Conservation (phyloP, 2,888 invertebrate genomes). For the Pollenia angustigena region DNA sequence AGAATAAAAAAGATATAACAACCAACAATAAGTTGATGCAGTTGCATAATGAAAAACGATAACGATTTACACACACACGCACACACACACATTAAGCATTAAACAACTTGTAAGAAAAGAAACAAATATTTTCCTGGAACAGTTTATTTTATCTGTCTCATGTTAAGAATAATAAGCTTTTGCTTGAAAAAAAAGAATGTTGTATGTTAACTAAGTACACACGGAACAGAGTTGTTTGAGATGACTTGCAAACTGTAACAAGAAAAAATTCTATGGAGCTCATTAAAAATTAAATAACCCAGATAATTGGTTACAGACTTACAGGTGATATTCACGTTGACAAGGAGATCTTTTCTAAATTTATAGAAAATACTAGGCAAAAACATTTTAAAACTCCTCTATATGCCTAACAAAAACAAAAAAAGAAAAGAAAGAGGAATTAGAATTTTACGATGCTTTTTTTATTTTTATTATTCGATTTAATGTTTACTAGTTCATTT, state of each 20-base stretch:
- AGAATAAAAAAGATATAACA: conserved; percentile 15
- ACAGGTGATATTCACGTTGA: too few relatives aligned
- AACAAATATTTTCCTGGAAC: not conserved
- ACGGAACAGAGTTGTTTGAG: not conserved
- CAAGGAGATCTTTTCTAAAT: too few relatives aligned
- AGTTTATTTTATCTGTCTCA: not conserved
- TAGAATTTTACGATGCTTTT: too few relatives aligned
- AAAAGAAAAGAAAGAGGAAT: too few relatives aligned
- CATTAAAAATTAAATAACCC: conserved; percentile 47
- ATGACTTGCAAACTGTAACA: conserved; percentile 8
- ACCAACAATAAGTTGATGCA: conserved; percentile 23
- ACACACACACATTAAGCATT: not conserved
- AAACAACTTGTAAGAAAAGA: conserved; percentile 9
- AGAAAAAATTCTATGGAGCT: conserved; percentile 27
- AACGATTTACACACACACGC: conserved; percentile 15
- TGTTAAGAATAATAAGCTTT: not conserved
- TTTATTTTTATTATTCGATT: too few relatives aligned
- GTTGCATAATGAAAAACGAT: conserved; percentile 53
- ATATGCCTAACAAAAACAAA: too few relatives aligned
- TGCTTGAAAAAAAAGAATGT: too few relatives aligned
- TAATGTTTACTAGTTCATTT: too few relatives aligned
- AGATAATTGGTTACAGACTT: too few relatives aligned
- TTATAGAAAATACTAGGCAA: too few relatives aligned
- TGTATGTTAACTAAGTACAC: too few relatives aligned
- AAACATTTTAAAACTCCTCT: too few relatives aligned